Base-by-base conservation (phyloP, 2,888 invertebrate species). In the Melikaiella ostensackeni region DNA sequence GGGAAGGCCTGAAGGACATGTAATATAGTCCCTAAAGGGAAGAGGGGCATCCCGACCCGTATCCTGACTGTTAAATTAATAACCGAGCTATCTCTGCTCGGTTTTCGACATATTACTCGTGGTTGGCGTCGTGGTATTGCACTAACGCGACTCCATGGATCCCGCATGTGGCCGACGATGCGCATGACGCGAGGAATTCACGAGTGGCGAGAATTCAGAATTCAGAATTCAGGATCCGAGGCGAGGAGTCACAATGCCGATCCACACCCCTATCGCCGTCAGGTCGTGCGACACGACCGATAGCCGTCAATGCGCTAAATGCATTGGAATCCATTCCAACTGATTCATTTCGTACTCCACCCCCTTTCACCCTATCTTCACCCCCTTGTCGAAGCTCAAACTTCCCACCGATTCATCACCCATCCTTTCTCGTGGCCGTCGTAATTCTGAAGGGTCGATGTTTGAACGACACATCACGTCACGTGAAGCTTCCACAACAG, bases 271-370 rank as follows among this genome's bases (percentile, higher is more conserved):
- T 88, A 89, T 89, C 86, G 83, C 83, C 83, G 86, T 84, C 86
- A 83, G 83, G 82, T 80, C 83, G 77, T 82, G 80, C 84, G 83
- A 86, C 85, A 86, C 84, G 84, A 84, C 83, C 84, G 87, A 88
- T 88, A 88, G 84, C 84, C 83, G 86, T 86, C 85, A 84, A 87
- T 87, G 85, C 82, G 85, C 84, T 85, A 84, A 88, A 87, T 85
- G 82, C 86, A 84, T 86, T 81, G 85, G 85, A 85, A 88, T 86
- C 84, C 82, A 88, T 86, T 88, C 83, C 83, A 81, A 79, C 75
- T 82, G 82, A 81, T 79, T 80, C 80, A 76, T 77, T 76, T 59
- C 61, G 73, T 77, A 77, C 77, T 59, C 74, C 75, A 42, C 46
- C 62, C 70, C 21, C 46, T 50, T 50, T 46, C 73, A 27, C 24